Percentiles rank a stretch among this genome's conserved stretches.
Evolutionary conservation across 2,888 invertebrate species (phyloP).

Genomic region (Pollenia amentaria): DNA sequence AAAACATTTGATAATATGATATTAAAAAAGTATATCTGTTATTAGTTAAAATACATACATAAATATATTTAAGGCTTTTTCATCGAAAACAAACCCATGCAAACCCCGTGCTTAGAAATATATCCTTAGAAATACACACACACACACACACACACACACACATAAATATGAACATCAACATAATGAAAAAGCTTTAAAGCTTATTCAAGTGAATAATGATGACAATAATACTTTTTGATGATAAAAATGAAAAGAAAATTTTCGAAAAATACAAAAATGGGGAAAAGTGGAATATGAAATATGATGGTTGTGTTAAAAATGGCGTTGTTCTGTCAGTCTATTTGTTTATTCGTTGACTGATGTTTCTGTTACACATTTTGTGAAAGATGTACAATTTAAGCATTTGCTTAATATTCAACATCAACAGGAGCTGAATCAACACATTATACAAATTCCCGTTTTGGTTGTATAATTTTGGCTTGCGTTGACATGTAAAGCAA

Average conservation of each 20-base stretch:
- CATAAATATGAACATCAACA: constrained; percentile 7
- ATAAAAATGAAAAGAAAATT: constrained; percentile 37
- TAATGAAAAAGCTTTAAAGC: constrained; percentile 60
- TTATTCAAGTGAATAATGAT: constrained; percentile 68
- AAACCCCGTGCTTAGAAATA: background rate
- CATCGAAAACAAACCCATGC: background rate
- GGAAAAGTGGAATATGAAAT: constrained; percentile 30
- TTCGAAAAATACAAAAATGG: background rate
- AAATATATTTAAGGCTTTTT: background rate
- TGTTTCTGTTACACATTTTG: constrained; percentile 47
- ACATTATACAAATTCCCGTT: background rate
- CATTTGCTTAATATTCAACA: constrained; percentile 19
- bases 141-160: background rate
- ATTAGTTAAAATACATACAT: no score
- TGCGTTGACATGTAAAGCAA: constrained; percentile 76
- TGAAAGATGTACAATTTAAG: constrained; percentile 49
- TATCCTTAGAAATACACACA: background rate
- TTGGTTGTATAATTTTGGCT: constrained; percentile 46
- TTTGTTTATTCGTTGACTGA: constrained; percentile 65
- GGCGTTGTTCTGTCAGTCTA: constrained; percentile 39
- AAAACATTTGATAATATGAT: no score
- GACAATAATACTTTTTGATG: constrained; percentile 61
- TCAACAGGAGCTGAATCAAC: constrained; percentile 4
- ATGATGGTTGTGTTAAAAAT: constrained; percentile 59
- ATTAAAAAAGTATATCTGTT: background rate